Percentiles rank a stretch among this genome's conserved stretches.
These are phyloP conservation scores for Cistogaster globosa DNA, from an alignment of 2,888 invertebrate species.

Conservation along the genomic window DNA sequence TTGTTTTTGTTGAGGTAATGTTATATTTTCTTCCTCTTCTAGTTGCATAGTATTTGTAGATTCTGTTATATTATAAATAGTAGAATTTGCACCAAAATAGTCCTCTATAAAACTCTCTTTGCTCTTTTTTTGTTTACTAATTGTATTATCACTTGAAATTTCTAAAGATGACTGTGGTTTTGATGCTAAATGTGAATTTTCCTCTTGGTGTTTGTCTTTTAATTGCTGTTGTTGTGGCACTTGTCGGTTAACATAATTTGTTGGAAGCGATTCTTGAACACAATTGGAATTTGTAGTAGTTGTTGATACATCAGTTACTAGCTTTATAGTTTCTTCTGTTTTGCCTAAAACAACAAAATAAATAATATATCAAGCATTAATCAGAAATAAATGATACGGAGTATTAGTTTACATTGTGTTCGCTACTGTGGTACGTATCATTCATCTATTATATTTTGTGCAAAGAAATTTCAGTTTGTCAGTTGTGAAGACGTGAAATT, in stretches of 20 bases:
- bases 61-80: constrained; percentile 25
- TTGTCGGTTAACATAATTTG: constrained; percentile 59
- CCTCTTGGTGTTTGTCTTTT: constrained; percentile 37
- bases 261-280: constrained; percentile 63
- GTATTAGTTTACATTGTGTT: no score
- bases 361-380: not conserved
- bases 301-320: constrained; percentile 31
- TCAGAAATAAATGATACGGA: no score
- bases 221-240: constrained; percentile 47
- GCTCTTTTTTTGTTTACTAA: constrained; percentile 20
- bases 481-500: no score
- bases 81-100: constrained; percentile 35
- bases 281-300: constrained; percentile 48
- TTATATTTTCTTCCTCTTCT: constrained; percentile 50
- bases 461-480: no score
- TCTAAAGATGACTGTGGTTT: constrained; percentile 7
- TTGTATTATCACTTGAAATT: constrained; percentile 33
- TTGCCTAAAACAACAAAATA: constrained; percentile 28
- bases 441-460: no score
- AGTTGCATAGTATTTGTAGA: constrained; percentile 66
- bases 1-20: constrained; percentile 56
- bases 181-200: not conserved
- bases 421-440: no score
- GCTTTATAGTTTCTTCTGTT: constrained; percentile 45
- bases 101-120: constrained; percentile 26